Evolutionary conservation across 2,113 vertebrate species (phyloP), one percentile per base, ranked within the genome.

Genomic region (Psittacus erithacus): DNA sequence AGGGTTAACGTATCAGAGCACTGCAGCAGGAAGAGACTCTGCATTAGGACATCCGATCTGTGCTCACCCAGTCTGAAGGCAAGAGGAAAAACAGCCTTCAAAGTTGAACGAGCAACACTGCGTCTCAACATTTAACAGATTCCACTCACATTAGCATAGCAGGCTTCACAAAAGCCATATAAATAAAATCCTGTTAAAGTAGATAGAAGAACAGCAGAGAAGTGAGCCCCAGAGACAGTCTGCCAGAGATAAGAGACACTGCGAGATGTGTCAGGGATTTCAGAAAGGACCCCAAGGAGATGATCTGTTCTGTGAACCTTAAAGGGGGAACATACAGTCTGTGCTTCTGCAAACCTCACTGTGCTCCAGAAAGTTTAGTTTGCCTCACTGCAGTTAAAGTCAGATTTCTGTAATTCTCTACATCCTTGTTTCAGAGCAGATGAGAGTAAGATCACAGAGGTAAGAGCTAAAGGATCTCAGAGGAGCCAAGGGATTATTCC

Each of bases 321-420:
- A 44, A 9, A 35, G 19, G 7, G 1, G 3, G 16, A 74, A 74
- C 24, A 29, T 0, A 43, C 3, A 39, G 64, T 2, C n/a, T 29
- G 50, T 29, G 46, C 55, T 57, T 35, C 70, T 14, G 22, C 19
- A 78, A 90, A 50, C 29, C 15, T 44, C n/a, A 33, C 33, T 39
- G 16, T 1, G 3, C 20, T 44, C 75, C 19, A 68, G 31, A 79
- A 82, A 33, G 17, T n/a, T 15, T 2, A 28, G n/a, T 47, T 53
- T 73, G 53, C 23, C 65, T 35, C 3, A 9, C 23, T 47, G 25
- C 11, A 28, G 11, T 19, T 59, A 24, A 14, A 39, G 18, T 13
- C 22, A 28, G 17, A 39, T 63, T 63, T 70, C 87, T 75, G 7
- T 41, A 67, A 12, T 64, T 49, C 43, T 70, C 46, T 55, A 2